These are phyloP conservation scores for Neolamprologus caudopunctatus DNA, from an alignment of 2,113 vertebrate species.

Conservation along the genomic window DNA sequence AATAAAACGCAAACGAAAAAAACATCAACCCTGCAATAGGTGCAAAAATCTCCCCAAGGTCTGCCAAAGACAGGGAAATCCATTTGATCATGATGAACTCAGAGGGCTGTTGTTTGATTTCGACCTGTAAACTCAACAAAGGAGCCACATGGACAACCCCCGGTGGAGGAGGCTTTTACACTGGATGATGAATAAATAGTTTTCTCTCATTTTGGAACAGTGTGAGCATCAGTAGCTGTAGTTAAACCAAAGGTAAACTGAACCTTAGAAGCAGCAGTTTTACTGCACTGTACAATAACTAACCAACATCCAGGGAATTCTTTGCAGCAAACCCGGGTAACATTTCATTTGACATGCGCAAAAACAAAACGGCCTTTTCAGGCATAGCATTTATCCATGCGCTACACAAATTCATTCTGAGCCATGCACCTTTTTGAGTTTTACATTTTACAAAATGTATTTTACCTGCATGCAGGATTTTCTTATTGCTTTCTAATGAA, in stretches of 20 bases:
- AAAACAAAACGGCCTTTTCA: background rate
- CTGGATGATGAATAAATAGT: background rate
- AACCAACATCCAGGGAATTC: background rate
- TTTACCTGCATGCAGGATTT: background rate
- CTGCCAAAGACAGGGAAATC: conserved; percentile 36
- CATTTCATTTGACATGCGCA: background rate
- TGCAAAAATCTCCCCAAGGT: conserved; percentile 52
- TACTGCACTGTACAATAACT: background rate
- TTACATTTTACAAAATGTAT: background rate
- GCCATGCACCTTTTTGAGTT: background rate
- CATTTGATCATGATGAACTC: conserved; percentile 56
- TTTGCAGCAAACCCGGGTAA: background rate
- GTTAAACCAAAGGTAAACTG: background rate
- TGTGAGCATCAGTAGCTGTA: background rate
- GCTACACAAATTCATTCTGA: background rate
- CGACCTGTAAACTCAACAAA: conserved; percentile 12
- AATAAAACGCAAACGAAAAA: conserved; percentile 56
- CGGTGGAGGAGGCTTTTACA: background rate
- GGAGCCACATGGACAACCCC: background rate
- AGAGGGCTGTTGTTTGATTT: conserved; percentile 21
- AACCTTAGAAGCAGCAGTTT: background rate
- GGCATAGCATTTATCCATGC: background rate
- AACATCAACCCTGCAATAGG: conserved; percentile 37
- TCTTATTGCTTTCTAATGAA: background rate
- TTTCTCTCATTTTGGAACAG: background rate